A percentile compares a stretch with the other conserved stretches of the same genome.
These are phyloP conservation scores for Trichogramma pretiosum DNA, from an alignment of 1,140 invertebrate species.

Conservation along the genomic window DNA sequence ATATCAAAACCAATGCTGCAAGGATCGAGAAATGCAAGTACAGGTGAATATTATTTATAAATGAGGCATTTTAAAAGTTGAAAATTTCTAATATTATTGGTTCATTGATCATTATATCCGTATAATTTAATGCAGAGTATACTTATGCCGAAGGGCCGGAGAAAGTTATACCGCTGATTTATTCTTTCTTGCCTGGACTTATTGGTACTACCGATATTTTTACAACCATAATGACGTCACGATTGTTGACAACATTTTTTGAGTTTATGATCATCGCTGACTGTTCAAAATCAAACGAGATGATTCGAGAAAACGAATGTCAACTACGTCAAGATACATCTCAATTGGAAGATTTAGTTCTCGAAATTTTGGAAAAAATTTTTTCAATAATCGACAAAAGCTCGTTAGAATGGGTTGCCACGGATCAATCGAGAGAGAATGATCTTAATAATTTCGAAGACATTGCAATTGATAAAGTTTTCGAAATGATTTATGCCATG, in stretches of 20 bases:
- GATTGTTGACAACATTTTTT: slow-evolving; percentile 68
- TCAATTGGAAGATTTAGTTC: slow-evolving; percentile 79
- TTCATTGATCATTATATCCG: not conserved
- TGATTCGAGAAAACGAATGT: slow-evolving; percentile 61
- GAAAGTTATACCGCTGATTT: slow-evolving; percentile 69
- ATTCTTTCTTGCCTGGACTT: slow-evolving; percentile 68
- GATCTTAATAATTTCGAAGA: slow-evolving; percentile 59
- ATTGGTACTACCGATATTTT: slow-evolving; percentile 84
- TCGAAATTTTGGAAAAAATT: slow-evolving; percentile 74
- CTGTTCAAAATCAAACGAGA: slow-evolving; percentile 64
- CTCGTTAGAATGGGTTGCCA: slow-evolving; percentile 55
- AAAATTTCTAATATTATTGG: not conserved
- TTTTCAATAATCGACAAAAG: slow-evolving; percentile 68
- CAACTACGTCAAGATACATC: slow-evolving; percentile 70
- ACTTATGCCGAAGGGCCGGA: slow-evolving; percentile 67
- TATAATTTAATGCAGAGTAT: slow-evolving; percentile 24
- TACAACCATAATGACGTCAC: slow-evolving; percentile 71
- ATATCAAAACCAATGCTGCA: slow-evolving; percentile 61
- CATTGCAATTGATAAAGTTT: slow-evolving; percentile 61
- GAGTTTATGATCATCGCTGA: slow-evolving; percentile 74
- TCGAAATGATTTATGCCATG: slow-evolving; percentile 27
- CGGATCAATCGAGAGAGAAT: slow-evolving; percentile 43
- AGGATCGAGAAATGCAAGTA: slow-evolving; percentile 47
- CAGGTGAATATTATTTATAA: slow-evolving; percentile 21
- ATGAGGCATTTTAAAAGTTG: not conserved